These are phyloP conservation scores for Galeopterus variegatus DNA, from an alignment of 2,113 vertebrate species.

Conservation along the genomic window DNA sequence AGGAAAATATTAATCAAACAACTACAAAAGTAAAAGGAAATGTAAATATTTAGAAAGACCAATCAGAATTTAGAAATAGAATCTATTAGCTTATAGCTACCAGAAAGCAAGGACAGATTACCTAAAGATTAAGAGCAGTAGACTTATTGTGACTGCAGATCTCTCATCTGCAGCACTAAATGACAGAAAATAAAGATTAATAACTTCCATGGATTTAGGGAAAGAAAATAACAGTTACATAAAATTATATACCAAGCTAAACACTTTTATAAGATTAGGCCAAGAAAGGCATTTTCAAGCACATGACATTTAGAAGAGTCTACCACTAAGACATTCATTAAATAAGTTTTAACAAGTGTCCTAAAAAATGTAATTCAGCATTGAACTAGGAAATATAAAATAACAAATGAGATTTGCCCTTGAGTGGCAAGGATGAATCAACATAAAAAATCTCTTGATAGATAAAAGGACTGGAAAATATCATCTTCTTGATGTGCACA, in stretches of 20 bases:
- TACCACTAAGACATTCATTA: not conserved
- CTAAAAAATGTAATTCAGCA: not conserved
- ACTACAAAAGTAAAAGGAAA: not conserved
- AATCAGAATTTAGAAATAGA: not conserved
- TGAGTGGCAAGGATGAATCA: not conserved
- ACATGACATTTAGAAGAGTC: not conserved
- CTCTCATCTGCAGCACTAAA: not conserved
- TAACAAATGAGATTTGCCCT: not conserved
- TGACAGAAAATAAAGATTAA: not conserved
- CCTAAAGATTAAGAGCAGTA: not conserved
- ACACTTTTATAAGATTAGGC: not conserved
- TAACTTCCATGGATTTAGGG: not conserved
- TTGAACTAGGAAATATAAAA: not conserved
- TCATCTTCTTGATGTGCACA: not conserved
- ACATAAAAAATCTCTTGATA: not conserved
- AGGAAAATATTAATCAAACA: slow-evolving; percentile 12
- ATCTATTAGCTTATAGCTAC: not conserved
- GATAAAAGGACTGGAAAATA: not conserved
- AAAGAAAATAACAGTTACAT: not conserved
- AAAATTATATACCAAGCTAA: not conserved
- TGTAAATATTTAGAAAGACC: not conserved
- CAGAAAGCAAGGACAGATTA: not conserved
- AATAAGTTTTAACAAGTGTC: not conserved
- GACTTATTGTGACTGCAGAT: not conserved
- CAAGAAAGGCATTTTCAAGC: not conserved